These are phyloP conservation scores for Phenganax subtilis DNA, from an alignment of 92 coral and sea anemone genomes.

Conservation along the genomic window DNA sequence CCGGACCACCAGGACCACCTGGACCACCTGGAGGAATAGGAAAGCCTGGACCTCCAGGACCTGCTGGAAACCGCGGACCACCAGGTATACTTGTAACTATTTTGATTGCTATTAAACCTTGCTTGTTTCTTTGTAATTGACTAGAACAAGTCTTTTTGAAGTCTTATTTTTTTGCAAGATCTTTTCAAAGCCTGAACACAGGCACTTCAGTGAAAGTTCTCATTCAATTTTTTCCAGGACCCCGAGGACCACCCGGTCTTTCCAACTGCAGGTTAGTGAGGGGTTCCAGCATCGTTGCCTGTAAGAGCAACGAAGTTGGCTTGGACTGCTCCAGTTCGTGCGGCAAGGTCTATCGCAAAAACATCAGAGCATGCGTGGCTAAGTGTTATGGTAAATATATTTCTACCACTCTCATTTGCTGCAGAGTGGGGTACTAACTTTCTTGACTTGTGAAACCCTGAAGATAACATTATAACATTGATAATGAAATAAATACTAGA, in stretches of 20 bases:
- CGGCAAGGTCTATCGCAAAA: neutral
- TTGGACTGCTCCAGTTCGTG: neutral
- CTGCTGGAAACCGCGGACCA: too few species aligned
- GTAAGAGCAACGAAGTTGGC: too few species aligned
- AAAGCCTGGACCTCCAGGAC: constrained; percentile 39
- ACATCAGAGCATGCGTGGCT: constrained; percentile 4
- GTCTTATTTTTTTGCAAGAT: neutral
- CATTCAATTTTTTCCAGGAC: neutral
- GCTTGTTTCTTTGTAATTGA: neutral
- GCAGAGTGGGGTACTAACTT: neutral
- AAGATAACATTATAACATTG: neutral
- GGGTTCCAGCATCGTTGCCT: too few species aligned
- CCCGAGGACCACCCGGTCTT: constrained; percentile 9
- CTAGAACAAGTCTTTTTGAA: neutral
- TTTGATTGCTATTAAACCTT: neutral
- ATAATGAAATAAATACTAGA: constrained; percentile 1
- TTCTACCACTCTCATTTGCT: neutral
- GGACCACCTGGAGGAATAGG: constrained; percentile 39
- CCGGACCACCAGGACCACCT: constrained; percentile 16
- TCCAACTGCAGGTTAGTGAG: neutral
- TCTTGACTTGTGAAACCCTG: neutral
- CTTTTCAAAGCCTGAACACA: neutral
- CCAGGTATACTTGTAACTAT: neutral
- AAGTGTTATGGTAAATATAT: neutral
- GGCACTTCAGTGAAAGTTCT: too few species aligned